Evolutionary conservation across 1,140 invertebrate species (phyloP).

Genomic region (Cylas formicarius): DNA sequence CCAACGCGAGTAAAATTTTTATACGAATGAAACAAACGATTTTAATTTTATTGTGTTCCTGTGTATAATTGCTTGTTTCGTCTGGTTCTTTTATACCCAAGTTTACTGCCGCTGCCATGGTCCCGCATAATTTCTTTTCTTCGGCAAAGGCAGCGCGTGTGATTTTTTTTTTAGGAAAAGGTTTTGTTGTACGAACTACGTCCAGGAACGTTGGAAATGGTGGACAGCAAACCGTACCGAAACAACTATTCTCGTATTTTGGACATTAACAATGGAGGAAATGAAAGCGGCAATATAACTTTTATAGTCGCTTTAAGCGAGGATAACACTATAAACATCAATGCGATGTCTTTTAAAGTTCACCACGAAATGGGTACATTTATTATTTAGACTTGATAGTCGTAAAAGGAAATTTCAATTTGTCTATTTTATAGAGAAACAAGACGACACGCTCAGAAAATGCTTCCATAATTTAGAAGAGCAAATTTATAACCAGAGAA

Average conservation of each 20-base stretch:
- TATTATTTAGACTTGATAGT: constrained; percentile 19
- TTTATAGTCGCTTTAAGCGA: constrained; percentile 22
- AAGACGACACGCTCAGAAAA: constrained; percentile 8
- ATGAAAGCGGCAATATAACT: constrained; percentile 16
- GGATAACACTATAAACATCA: constrained; percentile 19
- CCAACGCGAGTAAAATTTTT: too few species aligned
- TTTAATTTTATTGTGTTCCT: too few species aligned
- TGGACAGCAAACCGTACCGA: constrained; percentile 6
- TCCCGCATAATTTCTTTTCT: neutral
- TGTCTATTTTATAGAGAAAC: constrained; percentile 19
- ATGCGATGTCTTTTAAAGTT: constrained; percentile 12
- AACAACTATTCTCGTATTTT: constrained; percentile 18
- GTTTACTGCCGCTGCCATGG: too few species aligned
- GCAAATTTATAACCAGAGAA: constrained; percentile 11
- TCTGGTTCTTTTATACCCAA: too few species aligned
- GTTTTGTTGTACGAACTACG: constrained; percentile 12
- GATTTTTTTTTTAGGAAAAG: constrained; percentile 16
- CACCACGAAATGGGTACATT: constrained; percentile 20
- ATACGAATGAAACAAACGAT: too few species aligned
- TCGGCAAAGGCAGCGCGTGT: neutral
- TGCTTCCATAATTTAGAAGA: constrained; percentile 21
- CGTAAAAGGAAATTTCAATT: constrained; percentile 19
- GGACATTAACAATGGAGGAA: constrained; percentile 16
- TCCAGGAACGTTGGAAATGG: constrained; percentile 1
- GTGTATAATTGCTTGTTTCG: too few species aligned